Base-by-base conservation (phyloP, 2,797 vertebrate species). In the Eutrigla gurnardus region DNA sequence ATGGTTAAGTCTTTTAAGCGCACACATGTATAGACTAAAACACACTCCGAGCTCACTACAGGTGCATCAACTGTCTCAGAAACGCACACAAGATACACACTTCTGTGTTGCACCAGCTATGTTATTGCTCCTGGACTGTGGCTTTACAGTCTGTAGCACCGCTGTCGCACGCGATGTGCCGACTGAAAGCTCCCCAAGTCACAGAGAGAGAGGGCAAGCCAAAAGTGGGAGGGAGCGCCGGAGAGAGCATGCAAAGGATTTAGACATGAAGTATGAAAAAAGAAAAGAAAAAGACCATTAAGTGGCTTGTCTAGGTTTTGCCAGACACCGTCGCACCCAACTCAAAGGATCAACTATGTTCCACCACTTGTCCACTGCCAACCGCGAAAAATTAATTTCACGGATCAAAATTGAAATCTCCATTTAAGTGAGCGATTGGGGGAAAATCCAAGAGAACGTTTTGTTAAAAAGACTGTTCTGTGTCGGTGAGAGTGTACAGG, bases 151-250 rank as follows among this genome's bases (percentile, higher is more conserved):
- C 66, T 47, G 70, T 35, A 84, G 85, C 84, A 71, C 59, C 80
- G 14, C 77, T 74, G 86, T 91, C 43, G 77, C 91, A 92, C 86
- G 84, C 91, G 82, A 91, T 88, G 84, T 87, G 80, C 86, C 73
- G 75, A 82, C 75, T 82, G 65, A 86, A 83, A 85, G 78, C 65
- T 87, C 83, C 84, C 84, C 67, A 81, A 89, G 82, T 88, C 83
- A 73, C 78, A 88, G 73, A 78, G 76, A 80, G 69, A 72, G 64
- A 70, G 69, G 46, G 52, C 59, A 68, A 72, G 86, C 81, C 82
- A 85, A 84, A 43, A 76, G 74, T 63, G 33, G 77, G 86, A 86
- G 70, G 75, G 66, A 47, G 71, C 49, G 32, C 46, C 42, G 7
- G 46, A 79, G 73, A 55, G 64, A 79, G 79, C 61, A 66, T 78